Evolutionary conservation across 2,797 vertebrate species (phyloP).

Genomic region (Molossus alvarezi): DNA sequence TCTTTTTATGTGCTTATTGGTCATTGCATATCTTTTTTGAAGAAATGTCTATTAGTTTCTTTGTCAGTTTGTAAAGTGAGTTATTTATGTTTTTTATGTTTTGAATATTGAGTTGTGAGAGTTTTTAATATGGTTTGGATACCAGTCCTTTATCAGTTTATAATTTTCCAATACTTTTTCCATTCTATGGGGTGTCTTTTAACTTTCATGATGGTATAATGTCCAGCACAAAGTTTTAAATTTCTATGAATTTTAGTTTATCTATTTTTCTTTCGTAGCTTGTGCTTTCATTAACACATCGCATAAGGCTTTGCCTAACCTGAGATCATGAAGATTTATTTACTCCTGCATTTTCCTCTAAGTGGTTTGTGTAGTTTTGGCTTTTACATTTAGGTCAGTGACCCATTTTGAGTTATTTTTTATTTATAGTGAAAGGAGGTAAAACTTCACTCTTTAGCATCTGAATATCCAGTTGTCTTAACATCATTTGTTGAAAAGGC

Average conservation of each 20-base stretch:
- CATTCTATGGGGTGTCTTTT: background rate
- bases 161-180: background rate
- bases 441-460: background rate
- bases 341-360: background rate
- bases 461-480: background rate
- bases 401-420: background rate
- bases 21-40: background rate
- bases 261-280: background rate
- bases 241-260: background rate
- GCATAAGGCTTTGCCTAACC: background rate
- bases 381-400: background rate
- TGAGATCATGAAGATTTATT: background rate
- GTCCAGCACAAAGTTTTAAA: background rate
- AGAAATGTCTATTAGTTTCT: background rate
- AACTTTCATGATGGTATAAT: background rate
- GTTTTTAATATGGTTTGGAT: background rate
- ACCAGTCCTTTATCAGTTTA: background rate
- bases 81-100: constrained; percentile 49
- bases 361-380: background rate
- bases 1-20: background rate
- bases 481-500: background rate
- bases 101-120: background rate
- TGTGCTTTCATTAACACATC: background rate
- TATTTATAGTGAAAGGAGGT: background rate
- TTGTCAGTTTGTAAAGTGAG: background rate